phyloP scores from a whole-genome alignment of 2,888 invertebrate species.

The Scaptodrosophila latifasciaeformis region DNA sequence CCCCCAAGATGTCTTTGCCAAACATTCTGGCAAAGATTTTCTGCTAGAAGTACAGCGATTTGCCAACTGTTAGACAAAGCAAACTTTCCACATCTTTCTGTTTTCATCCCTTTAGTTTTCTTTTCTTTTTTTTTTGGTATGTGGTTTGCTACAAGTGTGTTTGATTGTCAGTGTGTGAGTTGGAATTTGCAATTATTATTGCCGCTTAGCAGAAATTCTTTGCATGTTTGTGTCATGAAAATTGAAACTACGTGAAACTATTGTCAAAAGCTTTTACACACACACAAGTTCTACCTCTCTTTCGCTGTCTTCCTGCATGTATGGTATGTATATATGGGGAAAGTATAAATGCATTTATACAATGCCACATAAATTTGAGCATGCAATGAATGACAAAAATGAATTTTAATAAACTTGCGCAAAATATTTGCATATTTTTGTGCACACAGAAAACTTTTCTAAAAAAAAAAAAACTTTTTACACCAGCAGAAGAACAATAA shows the following conservation, averaged over 20 bases:
- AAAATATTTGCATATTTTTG: conserved; percentile 64
- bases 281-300: conserved; percentile 17
- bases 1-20: conserved; percentile 53
- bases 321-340: no score
- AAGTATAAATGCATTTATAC: no score
- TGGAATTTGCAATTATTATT: conserved; percentile 64
- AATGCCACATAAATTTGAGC: conserved; percentile 5
- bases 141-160: neutral
- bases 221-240: conserved; percentile 50
- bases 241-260: conserved; percentile 61
- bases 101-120: conserved; percentile 15
- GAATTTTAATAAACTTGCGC: conserved; percentile 65
- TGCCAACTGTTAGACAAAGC: conserved; percentile 64
- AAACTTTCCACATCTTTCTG: conserved; percentile 41
- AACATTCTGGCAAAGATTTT: conserved; percentile 68
- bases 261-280: conserved; percentile 57
- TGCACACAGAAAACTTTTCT: conserved; percentile 49
- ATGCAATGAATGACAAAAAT: conserved; percentile 62
- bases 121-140: conserved; percentile 5
- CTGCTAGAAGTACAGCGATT: conserved; percentile 61
- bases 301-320: no score
- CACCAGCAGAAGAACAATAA: conserved; percentile 41
- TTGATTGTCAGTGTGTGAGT: neutral
- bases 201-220: conserved; percentile 63
- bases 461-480: neutral